Evolutionary conservation across 2,113 vertebrate species (phyloP).

Genomic region (Apeltes quadracus): DNA sequence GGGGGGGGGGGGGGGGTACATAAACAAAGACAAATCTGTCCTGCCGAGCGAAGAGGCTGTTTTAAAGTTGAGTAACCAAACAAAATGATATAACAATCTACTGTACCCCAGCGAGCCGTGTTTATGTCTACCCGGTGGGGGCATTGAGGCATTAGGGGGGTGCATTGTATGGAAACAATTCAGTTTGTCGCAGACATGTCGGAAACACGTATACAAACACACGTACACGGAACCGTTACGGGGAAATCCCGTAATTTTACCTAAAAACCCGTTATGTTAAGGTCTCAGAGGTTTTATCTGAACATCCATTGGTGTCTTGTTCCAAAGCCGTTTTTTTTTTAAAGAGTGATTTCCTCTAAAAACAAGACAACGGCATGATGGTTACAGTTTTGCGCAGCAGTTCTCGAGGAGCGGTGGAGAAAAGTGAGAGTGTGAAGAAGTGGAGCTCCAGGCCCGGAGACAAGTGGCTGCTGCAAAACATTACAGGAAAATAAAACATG

Average conservation of each 20-base stretch:
- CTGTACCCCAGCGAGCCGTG: background rate
- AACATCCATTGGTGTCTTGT: background rate
- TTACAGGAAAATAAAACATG: background rate
- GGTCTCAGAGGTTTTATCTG: background rate
- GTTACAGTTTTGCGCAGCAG: constrained; percentile 12
- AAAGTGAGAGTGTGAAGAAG: constrained; percentile 23
- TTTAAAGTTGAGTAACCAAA: constrained; percentile 27
- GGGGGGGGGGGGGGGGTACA: background rate
- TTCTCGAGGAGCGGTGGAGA: no score
- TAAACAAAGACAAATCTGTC: constrained; percentile 41
- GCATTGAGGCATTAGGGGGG: background rate
- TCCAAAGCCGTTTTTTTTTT: constrained; percentile 1
- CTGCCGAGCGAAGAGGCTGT: constrained; percentile 21
- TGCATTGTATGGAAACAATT: constrained; percentile 9
- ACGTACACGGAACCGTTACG: background rate
- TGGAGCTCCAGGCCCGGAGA: constrained; percentile 9
- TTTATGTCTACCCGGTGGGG: constrained; percentile 12
- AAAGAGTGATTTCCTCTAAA: background rate
- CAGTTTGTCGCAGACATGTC: background rate
- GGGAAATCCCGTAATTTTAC: background rate
- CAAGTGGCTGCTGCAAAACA: background rate
- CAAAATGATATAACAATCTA: constrained; percentile 39
- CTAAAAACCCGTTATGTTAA: background rate
- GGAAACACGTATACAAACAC: background rate
- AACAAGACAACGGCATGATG: background rate